Conservation (phyloP, 2,797 vertebrate species). For the Serranus cabrilla region DNA sequence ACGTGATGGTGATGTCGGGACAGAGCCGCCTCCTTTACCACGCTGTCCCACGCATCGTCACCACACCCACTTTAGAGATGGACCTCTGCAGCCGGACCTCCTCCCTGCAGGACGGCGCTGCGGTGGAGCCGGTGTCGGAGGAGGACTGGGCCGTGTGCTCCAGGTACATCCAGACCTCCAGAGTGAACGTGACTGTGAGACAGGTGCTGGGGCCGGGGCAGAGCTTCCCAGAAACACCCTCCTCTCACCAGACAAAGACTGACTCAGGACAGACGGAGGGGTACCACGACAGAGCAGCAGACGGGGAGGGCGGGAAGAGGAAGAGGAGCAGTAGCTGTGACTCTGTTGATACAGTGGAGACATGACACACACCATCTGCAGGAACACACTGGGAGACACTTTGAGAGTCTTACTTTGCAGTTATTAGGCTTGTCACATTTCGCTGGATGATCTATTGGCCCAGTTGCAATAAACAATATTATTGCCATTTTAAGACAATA, state of each 20-base stretch:
- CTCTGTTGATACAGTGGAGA: constrained; percentile 22
- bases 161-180: constrained; percentile 90
- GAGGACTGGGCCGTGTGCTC: constrained; percentile 92
- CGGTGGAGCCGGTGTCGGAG: constrained; percentile 74
- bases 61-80: constrained; percentile 72
- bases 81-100: not conserved
- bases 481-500: too few relatives aligned
- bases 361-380: constrained; percentile 14
- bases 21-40: constrained; percentile 94
- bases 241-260: not conserved
- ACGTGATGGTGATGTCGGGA: constrained; percentile 97
- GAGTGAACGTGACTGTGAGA: constrained; percentile 94
- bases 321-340: constrained; percentile 50
- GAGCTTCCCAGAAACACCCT: constrained; percentile 79
- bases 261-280: not conserved
- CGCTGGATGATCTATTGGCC: too few relatives aligned
- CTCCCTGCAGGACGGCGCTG: constrained; percentile 23
- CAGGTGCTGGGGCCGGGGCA: constrained; percentile 91
- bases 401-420: not conserved
- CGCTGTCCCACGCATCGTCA: constrained; percentile 92
- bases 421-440: too few relatives aligned
- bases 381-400: not conserved
- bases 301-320: constrained; percentile 41
- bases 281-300: constrained; percentile 6
- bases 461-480: too few relatives aligned